Conservation (phyloP, 2,797 vertebrate genomes). For the Chiroxiphia lanceolata region DNA sequence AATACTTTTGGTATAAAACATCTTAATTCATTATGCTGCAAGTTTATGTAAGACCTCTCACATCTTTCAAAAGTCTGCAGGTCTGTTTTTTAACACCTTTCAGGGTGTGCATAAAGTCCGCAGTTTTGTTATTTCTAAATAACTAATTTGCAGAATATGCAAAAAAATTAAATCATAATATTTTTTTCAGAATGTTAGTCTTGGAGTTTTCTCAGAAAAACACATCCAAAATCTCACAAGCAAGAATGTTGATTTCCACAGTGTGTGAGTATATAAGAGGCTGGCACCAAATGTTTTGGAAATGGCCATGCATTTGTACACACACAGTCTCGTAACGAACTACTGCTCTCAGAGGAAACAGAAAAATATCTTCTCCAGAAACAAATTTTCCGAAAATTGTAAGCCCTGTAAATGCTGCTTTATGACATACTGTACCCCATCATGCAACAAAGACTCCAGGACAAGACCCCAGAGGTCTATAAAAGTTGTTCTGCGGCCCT, state of each 20-base stretch:
- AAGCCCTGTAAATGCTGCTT: not conserved
- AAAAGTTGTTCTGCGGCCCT: conserved; percentile 75
- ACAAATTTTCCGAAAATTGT: not conserved
- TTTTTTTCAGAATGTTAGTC: not conserved
- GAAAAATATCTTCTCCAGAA: not conserved
- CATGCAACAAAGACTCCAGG: conserved; percentile 79
- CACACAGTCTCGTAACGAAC: fast-evolving
- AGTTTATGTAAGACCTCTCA: not conserved
- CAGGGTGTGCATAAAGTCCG: not conserved
- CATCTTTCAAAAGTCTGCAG: not conserved
- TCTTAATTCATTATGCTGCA: not conserved
- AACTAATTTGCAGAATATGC: not conserved
- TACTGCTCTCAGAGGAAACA: not conserved
- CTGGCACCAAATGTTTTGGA: not conserved
- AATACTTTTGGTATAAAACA: not conserved
- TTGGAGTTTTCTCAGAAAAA: not conserved
- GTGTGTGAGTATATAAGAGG: not conserved
- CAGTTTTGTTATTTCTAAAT: not conserved
- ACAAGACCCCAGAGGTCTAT: conserved; percentile 84
- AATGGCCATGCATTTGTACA: not conserved
- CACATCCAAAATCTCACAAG: not conserved
- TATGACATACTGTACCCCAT: conserved; percentile 77
- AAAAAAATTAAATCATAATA: not conserved
- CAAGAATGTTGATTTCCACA: not conserved
- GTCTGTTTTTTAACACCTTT: not conserved